phyloP scores from a whole-genome alignment of 2,797 vertebrate genomes.

The Poeciliopsis gracilis region DNA sequence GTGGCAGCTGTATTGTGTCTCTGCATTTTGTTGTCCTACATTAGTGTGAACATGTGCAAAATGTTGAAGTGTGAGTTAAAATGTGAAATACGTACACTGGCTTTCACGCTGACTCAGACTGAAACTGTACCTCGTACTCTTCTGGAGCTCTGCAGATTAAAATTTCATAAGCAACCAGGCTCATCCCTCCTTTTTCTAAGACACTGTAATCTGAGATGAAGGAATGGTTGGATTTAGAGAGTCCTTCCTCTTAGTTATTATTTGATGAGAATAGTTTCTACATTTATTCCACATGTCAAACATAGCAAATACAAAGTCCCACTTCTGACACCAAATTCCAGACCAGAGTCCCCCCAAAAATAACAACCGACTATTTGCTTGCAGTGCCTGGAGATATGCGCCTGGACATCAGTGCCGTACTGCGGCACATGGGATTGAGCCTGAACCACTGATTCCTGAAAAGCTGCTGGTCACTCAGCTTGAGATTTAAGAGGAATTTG shows the following conservation, averaged over 20 bases:
- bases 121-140: not conserved
- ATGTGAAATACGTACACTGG: not conserved
- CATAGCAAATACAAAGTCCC: not conserved
- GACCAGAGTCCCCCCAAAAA: not conserved
- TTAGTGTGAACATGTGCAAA: not conserved
- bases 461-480: conserved; percentile 12
- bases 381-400: not conserved
- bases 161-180: not conserved
- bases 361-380: not conserved
- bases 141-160: not conserved
- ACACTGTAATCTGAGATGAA: not conserved
- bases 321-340: not conserved
- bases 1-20: not conserved
- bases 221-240: not conserved
- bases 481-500: conserved; percentile 44
- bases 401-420: not conserved
- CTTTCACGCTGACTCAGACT: not conserved
- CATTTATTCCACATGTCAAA: not conserved
- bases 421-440: conserved; percentile 15
- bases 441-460: conserved; percentile 17
- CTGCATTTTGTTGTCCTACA: not conserved
- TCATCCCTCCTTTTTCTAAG: not conserved
- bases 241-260: not conserved
- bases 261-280: not conserved
- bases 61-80: not conserved